phyloP scores from a whole-genome alignment of 2,113 vertebrate genomes.

The Calidris pygmaea region DNA sequence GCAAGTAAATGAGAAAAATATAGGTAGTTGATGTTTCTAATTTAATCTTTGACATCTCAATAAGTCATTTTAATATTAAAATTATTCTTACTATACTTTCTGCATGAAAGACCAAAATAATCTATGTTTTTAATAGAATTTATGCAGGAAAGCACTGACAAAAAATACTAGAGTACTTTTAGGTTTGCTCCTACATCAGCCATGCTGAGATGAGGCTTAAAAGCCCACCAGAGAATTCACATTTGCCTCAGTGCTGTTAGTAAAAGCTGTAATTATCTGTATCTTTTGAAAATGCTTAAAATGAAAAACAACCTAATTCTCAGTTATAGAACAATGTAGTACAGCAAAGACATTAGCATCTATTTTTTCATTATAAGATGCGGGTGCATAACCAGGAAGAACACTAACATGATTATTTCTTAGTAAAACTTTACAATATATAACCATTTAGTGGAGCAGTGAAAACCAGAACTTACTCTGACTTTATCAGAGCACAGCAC shows the following conservation, averaged over 20 bases:
- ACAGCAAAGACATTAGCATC: neutral
- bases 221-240: constrained; percentile 6
- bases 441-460: neutral
- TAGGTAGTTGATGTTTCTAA: neutral
- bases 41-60: neutral
- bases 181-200: neutral
- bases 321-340: neutral
- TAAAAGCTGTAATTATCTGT: constrained; percentile 29
- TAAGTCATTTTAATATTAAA: neutral
- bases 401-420: neutral
- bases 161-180: neutral
- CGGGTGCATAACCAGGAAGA: neutral
- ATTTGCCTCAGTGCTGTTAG: neutral
- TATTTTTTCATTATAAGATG: neutral
- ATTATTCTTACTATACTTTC: neutral
- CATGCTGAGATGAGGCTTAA: neutral
- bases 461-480: neutral
- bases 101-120: neutral
- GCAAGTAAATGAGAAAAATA: neutral
- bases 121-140: neutral
- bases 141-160: neutral
- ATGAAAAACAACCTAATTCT: neutral
- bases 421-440: neutral
- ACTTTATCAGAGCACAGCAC: neutral
- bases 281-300: constrained; percentile 5